Evolutionary conservation across 1,140 invertebrate species (phyloP).

Genomic region (Steinernema feltiae): DNA sequence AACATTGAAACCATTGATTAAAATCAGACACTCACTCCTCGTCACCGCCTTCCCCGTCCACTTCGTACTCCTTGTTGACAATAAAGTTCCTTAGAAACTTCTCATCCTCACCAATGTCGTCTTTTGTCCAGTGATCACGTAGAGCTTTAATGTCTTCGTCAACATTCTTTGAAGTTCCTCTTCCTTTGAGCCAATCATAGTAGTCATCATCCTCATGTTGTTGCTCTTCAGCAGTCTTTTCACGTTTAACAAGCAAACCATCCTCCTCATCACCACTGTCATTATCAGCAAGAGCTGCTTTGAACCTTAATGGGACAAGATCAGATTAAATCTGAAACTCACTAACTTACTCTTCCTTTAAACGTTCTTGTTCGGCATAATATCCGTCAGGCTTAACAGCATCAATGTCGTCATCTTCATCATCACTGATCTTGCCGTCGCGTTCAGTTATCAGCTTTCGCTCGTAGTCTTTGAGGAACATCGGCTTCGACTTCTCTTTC

Average conservation of each 20-base stretch:
- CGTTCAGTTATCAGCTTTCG: slow-evolving; percentile 70
- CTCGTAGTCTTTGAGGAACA: slow-evolving; percentile 75
- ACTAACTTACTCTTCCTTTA: slow-evolving; percentile 65
- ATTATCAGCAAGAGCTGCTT: slow-evolving; percentile 58
- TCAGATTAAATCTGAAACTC: slow-evolving; percentile 10
- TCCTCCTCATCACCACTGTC: slow-evolving; percentile 59
- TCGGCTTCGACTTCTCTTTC: slow-evolving; percentile 63
- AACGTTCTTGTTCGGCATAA: slow-evolving; percentile 67
- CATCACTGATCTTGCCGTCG: slow-evolving; percentile 62
- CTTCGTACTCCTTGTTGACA: slow-evolving; percentile 72
- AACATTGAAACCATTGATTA: not conserved
- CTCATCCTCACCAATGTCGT: slow-evolving; percentile 66
- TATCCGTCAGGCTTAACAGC: slow-evolving; percentile 59
- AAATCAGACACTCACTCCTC: not conserved
- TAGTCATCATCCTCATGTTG: slow-evolving; percentile 70
- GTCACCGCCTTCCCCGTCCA: slow-evolving; percentile 63
- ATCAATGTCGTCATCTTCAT: slow-evolving; percentile 28
- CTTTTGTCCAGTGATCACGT: slow-evolving; percentile 59
- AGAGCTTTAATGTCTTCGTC: slow-evolving; percentile 23
- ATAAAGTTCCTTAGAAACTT: slow-evolving; percentile 85
- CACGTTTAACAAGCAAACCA: slow-evolving; percentile 63
- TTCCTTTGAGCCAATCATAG: slow-evolving; percentile 74
- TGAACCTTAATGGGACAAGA: slow-evolving; percentile 48
- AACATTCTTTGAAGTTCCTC: slow-evolving; percentile 62
- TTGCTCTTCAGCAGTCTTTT: slow-evolving; percentile 66